Conservation (phyloP, 23 tunicate species). For the Clavelina lepadiformis region DNA sequence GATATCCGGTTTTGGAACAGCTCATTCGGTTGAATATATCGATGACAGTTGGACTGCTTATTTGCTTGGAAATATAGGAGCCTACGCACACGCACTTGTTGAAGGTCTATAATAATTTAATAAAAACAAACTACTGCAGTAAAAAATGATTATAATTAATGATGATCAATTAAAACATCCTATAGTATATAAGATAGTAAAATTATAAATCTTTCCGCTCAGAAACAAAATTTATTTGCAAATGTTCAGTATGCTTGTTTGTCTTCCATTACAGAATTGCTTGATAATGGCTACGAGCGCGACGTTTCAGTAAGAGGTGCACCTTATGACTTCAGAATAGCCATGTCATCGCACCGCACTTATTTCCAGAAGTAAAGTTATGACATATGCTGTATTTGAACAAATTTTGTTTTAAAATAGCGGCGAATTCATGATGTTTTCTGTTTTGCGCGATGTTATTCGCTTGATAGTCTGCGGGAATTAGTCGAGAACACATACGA, state of each 20-base stretch:
- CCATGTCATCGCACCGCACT: conserved; percentile 50
- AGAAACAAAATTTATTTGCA: neutral
- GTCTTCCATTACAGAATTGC: conserved; percentile 29
- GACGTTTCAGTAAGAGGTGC: conserved; percentile 65
- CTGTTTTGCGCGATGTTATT: neutral
- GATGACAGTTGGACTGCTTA: conserved; percentile 46
- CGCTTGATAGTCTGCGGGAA: conserved; percentile 22
- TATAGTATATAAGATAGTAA: no score
- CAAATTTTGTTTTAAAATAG: no score
- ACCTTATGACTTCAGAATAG: conserved; percentile 62
- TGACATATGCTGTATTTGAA: no score
- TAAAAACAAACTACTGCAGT: no score
- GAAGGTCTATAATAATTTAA: conserved; percentile 26
- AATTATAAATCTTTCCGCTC: no score
- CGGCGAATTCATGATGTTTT: no score
- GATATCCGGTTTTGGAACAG: conserved; percentile 47
- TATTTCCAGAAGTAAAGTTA: conserved; percentile 29
- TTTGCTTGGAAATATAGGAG: conserved; percentile 33
- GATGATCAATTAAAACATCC: no score
- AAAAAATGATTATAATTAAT: no score
- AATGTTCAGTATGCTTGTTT: neutral
- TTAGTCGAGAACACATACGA: conserved; percentile 51
- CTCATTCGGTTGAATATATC: conserved; percentile 45
- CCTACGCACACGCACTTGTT: conserved; percentile 40
- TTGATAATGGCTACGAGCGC: conserved; percentile 37